A percentile compares a stretch with the other conserved stretches of the same genome.
Conservation (phyloP, 1,140 invertebrate species). For the Galendromus occidentalis region DNA sequence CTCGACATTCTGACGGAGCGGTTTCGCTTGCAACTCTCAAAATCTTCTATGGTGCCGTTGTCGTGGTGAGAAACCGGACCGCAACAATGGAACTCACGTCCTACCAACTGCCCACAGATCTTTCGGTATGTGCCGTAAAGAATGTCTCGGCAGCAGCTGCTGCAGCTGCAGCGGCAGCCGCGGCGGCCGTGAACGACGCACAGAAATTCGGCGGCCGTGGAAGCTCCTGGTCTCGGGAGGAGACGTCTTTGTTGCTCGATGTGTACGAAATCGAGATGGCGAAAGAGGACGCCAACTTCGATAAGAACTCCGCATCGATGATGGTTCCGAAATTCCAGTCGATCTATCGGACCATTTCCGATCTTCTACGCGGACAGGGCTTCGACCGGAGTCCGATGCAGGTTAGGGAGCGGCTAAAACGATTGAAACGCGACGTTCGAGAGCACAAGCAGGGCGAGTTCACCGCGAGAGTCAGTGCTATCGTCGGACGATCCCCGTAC, state of each 20-base stretch:
- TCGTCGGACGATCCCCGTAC: neutral
- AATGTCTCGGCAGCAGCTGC: neutral
- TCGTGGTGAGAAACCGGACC: too few species aligned
- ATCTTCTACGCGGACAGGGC: neutral
- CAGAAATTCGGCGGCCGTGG: slow-evolving; percentile 6
- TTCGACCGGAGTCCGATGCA: slow-evolving; percentile 5
- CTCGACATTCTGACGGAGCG: too few species aligned
- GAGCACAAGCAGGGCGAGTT: slow-evolving; percentile 9
- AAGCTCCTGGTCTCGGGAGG: slow-evolving; percentile 8
- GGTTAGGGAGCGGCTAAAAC: neutral
- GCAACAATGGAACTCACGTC: neutral
- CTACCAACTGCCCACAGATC: slow-evolving; percentile 6
- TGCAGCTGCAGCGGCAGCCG: neutral
- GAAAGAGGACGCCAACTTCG: slow-evolving; percentile 4
- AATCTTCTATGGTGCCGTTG: too few species aligned
- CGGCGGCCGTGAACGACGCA: neutral
- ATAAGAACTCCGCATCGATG: neutral
- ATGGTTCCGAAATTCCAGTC: neutral
- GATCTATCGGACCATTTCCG: slow-evolving; percentile 1
- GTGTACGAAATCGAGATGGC: slow-evolving; percentile 1
- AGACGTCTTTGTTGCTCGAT: slow-evolving; percentile 2
- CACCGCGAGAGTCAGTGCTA: neutral
- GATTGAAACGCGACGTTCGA: neutral
- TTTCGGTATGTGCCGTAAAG: slow-evolving; percentile 1
- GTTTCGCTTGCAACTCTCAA: too few species aligned